Evolutionary conservation across 92 coral and sea anemone genomes (phyloP), one percentile per base, ranked within the genome.

Genomic region (Chrysogorgia sp.): DNA sequence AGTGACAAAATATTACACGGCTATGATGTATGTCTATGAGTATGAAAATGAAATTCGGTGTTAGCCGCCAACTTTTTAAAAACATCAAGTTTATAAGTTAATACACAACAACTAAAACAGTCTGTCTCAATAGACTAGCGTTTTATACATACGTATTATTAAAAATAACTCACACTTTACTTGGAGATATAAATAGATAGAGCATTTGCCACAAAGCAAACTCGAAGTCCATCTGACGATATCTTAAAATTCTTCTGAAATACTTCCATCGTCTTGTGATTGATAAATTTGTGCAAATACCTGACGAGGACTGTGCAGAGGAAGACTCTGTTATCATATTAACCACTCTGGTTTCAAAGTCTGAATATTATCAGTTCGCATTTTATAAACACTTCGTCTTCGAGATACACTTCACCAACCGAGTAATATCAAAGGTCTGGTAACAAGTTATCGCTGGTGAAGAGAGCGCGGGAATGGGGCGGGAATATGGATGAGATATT

Each of bases 151-250:
- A n/a, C n/a, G n/a, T n/a, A n/a, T 37, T 37, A 4, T 37, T 37
- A 37, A 37, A 23, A 52, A 52, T 3, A 52, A 89, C 99, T 92
- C 87, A 96, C 99, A 96, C 97, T 91, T 92, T 96, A 74, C 92
- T 89, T 9, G 99, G 99, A 37, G 97, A 89, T 30, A 91, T 74
- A 50, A 96, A 96, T 53, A 96, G 82, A 77, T 96, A 96, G 0
- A 96, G 75, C 99, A 96, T 96, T 83, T 96, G 99, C 99, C 99
- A 96, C 21, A 96, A 79, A 37, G 99, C 99, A 86, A 92, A 96
- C 78, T 96, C 99, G 80, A 96, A 96, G 82, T 96, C 99, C 99
- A 96, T 96, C 71, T 96, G 99, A 76, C 96, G 89, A 85, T 85
- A 96, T 81, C 86, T 91, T 43, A 96, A 74, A 34, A 96, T 90